These are phyloP conservation scores for Platysteira castanea DNA, from an alignment of 2,113 vertebrate genomes.

Conservation along the genomic window DNA sequence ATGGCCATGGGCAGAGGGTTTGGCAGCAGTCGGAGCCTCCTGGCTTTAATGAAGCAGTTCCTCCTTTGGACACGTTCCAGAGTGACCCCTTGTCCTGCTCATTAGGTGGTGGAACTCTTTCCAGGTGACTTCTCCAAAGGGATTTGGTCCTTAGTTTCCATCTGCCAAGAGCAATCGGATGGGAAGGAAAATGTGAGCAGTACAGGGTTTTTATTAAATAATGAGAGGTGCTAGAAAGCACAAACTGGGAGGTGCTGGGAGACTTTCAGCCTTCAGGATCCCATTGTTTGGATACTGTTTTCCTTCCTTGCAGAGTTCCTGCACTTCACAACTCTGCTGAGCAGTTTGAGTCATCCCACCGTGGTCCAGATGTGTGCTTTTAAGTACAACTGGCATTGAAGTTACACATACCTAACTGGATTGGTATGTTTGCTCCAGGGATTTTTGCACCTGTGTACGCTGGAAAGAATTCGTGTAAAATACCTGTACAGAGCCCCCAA, in stretches of 20 bases:
- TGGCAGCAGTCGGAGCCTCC: background rate
- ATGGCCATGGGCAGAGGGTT: background rate
- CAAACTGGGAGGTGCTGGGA: background rate
- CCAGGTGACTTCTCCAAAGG: conserved; percentile 27
- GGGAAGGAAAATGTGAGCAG: background rate
- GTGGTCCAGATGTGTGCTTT: conserved; percentile 61
- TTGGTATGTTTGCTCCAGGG: conserved; percentile 62
- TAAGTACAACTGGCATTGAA: conserved; percentile 35
- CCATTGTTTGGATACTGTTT: background rate
- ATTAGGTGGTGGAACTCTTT: background rate
- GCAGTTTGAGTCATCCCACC: background rate
- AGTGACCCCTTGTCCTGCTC: background rate
- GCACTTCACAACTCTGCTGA: background rate
- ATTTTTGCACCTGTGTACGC: conserved; percentile 65
- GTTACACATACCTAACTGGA: conserved; percentile 48
- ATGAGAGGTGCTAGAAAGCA: background rate
- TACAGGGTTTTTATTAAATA: background rate
- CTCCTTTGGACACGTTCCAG: accelerated
- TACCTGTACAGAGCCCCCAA: conserved; percentile 45
- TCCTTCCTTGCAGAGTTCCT: background rate
- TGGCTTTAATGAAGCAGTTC: background rate
- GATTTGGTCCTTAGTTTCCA: conserved; percentile 4
- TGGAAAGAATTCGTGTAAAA: conserved; percentile 47
- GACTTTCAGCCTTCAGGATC: background rate
- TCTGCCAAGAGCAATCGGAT: background rate